Conservation (phyloP, 2,797 vertebrate species). For the Typhlichthys subterraneus region DNA sequence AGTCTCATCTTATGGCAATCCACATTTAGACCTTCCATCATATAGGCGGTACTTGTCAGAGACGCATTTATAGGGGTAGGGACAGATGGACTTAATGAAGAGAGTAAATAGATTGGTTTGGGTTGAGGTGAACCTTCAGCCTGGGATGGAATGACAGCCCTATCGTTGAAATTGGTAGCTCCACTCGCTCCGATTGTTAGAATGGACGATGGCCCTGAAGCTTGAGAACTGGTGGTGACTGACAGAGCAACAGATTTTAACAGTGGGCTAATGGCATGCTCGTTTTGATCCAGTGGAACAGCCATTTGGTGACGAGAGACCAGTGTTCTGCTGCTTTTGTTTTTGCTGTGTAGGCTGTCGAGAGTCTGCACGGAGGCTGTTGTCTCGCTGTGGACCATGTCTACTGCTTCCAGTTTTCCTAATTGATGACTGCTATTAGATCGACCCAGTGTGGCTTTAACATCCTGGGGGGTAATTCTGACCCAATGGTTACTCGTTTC, state of each 20-base stretch:
- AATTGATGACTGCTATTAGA: background rate
- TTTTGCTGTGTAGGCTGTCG: conserved; percentile 3
- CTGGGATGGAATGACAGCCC: conserved; percentile 1
- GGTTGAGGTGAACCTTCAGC: conserved; percentile 4
- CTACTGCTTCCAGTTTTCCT: conserved; percentile 24
- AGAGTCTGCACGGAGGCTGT: background rate
- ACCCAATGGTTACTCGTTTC: conserved; percentile 15
- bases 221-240: background rate
- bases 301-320: background rate
- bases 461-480: conserved; percentile 52
- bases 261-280: background rate
- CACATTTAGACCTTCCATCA: conserved; percentile 7
- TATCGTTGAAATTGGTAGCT: background rate
- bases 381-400: conserved; percentile 8
- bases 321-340: background rate
- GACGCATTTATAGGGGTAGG: background rate
- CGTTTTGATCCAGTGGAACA: conserved; percentile 1
- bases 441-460: conserved; percentile 43
- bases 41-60: background rate
- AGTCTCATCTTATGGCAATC: conserved; percentile 11
- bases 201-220: background rate
- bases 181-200: background rate
- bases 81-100: background rate
- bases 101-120: background rate
- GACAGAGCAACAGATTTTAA: conserved; percentile 1